A percentile compares a stretch with the other conserved stretches of the same genome.
These are phyloP conservation scores for Larimichthys polyactis DNA, from an alignment of 2,113 vertebrate genomes.

Conservation along the genomic window DNA sequence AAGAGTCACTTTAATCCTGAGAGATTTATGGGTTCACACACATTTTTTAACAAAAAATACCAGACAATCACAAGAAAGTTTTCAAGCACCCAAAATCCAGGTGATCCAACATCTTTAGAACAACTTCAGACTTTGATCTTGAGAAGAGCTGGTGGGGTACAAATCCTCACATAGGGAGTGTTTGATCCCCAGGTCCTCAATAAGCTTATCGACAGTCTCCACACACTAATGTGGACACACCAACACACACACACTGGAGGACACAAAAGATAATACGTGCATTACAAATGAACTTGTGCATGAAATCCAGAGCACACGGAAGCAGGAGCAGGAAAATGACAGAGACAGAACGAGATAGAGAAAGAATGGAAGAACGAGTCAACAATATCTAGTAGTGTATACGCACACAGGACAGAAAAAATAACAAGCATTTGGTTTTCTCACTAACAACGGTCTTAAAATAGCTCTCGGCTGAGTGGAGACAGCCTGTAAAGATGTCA, in stretches of 20 bases:
- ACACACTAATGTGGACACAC: neutral
- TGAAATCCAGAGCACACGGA: conserved; percentile 20
- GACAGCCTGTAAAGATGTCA: conserved; percentile 65
- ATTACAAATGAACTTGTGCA: conserved; percentile 14
- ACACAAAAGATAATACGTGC: conserved; percentile 8
- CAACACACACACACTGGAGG: neutral
- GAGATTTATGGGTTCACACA: conserved; percentile 22
- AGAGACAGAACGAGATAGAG: neutral
- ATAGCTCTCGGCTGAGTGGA: conserved; percentile 65
- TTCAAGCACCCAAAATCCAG: neutral
- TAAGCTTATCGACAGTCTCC: conserved; percentile 37
- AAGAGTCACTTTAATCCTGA: conserved; percentile 21
- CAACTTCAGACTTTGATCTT: conserved; percentile 23
- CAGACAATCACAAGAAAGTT: neutral
- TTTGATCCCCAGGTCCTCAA: conserved; percentile 44
- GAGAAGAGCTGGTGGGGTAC: conserved; percentile 5
- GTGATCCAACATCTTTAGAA: neutral
- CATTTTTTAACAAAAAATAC: neutral
- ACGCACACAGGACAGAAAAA: conserved; percentile 37
- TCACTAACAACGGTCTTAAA: conserved; percentile 61
- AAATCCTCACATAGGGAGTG: conserved; percentile 35
- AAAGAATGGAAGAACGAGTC: neutral
- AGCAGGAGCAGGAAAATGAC: neutral
- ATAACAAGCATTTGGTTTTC: conserved; percentile 61
- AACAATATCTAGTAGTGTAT: conserved; percentile 6